Conservation (phyloP, 2,113 vertebrate species). For the Chionis minor region DNA sequence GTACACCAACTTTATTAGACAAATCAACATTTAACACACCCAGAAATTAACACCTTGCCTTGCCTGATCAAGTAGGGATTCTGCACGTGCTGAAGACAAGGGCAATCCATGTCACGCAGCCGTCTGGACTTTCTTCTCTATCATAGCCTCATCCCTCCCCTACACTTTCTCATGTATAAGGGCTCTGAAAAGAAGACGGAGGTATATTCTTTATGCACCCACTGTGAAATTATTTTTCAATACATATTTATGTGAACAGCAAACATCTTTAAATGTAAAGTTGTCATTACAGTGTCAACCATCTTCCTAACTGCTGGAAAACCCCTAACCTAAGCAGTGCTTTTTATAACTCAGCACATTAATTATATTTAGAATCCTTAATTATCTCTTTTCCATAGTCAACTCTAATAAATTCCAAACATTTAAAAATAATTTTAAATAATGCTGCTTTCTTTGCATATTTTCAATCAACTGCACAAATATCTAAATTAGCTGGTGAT, state of each 20-base stretch:
- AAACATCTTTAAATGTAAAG: conserved; percentile 44
- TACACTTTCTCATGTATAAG: background rate
- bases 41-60: background rate
- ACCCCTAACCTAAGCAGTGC: conserved; percentile 48
- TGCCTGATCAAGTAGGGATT: background rate
- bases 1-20: background rate
- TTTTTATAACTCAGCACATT: conserved; percentile 60
- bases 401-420: conserved; percentile 52
- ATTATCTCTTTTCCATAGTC: conserved; percentile 49
- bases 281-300: conserved; percentile 34
- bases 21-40: background rate
- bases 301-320: conserved; percentile 43
- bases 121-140: background rate
- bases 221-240: background rate
- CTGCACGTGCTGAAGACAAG: background rate
- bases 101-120: background rate
- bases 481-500: conserved; percentile 61
- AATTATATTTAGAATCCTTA: conserved; percentile 65
- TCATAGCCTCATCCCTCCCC: background rate
- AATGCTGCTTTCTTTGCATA: conserved; percentile 55
- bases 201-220: background rate
- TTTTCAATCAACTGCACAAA: conserved; percentile 60
- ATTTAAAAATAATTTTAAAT: conserved; percentile 62
- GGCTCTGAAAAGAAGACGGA: background rate
- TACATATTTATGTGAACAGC: conserved; percentile 50